These are phyloP conservation scores for Cepaea hortensis DNA, from an alignment of 2,888 invertebrate genomes.

Conservation along the genomic window DNA sequence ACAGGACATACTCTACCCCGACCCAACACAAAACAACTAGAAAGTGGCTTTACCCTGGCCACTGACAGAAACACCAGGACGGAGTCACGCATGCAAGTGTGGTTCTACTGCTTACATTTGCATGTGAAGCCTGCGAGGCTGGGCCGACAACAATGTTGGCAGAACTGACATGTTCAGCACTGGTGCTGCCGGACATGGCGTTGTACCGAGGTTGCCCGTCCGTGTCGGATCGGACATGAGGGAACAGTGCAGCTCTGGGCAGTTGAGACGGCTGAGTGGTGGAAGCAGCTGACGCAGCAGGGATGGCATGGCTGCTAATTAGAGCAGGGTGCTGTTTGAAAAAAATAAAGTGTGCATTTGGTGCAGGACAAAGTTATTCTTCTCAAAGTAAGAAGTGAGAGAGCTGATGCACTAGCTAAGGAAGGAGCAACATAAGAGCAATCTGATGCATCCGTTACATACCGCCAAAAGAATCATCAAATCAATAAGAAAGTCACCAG, in stretches of 20 bases:
- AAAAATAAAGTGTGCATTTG: background rate
- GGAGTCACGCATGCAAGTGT: too few species aligned
- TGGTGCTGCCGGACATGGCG: conserved; percentile 5
- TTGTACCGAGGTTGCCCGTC: background rate
- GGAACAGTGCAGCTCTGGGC: background rate
- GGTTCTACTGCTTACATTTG: conserved; percentile 19
- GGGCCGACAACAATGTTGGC: conserved; percentile 9
- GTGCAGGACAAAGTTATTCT: too few species aligned
- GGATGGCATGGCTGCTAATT: too few species aligned
- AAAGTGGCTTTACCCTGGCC: too few species aligned
- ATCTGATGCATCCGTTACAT: too few species aligned
- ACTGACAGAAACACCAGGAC: too few species aligned
- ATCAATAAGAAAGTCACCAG: too few species aligned
- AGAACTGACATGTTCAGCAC: conserved; percentile 30
- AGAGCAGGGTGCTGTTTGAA: background rate
- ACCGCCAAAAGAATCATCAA: too few species aligned
- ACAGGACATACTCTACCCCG: too few species aligned
- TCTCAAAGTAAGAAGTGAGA: too few species aligned
- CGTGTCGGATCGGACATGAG: background rate
- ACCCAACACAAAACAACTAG: background rate
- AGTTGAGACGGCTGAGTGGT: background rate
- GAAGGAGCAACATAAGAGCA: too few species aligned
- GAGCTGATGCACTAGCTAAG: too few species aligned
- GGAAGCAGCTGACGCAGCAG: background rate
- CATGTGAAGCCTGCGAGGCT: background rate